Evolutionary conservation across 2,797 vertebrate genomes (phyloP), one percentile per base, ranked within the genome.

Genomic region (Podarcis lilfordi): DNA sequence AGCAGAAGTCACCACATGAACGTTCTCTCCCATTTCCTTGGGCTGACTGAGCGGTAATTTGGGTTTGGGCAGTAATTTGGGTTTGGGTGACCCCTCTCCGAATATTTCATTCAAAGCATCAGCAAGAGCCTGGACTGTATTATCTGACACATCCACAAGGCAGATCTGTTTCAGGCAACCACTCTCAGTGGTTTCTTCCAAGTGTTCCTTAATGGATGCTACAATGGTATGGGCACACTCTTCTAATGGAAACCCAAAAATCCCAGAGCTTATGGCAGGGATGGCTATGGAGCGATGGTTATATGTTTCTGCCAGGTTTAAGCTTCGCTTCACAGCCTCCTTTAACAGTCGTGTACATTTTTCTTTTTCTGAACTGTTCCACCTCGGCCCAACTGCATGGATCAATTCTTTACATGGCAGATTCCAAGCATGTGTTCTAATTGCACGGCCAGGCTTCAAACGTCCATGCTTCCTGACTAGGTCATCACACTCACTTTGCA

Each of bases 381-480:
- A 98, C 2, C 89, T 93, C 3, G 98, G 98, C 9, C 98, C 98
- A 0, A 98, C 97, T 0, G 98, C 96, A 0, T 98, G 98, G 17
- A 98, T 94, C 0, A 98, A 96, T 2, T 96, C 91, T 74, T 89
- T 96, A 92, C 96, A 98, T 0, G 97, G 97, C 23, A 98, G 96
- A 0, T 88, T 94, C 0, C 96, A 96, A 0, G 97, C 95, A 0
- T 90, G 92, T 0, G 98, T 98, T 29, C 96, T 91, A 8, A 96
- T 3, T 0, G 96, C 96, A 0, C 91, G 74, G 3, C 98, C 98
- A 0, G 96, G 71, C 0, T 23, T 79, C 0, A 98, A 9, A 0
- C 0, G 50, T 8, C 97, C 97, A 0, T 88, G 0, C 8, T 0
- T 68, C 64, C 80, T 79, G 0, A 96, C 61, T 4, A 97, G 91